Percentiles rank a stretch among this genome's conserved stretches.
Conservation (phyloP, 2,888 invertebrate species). For the Saturnia pavonia region DNA sequence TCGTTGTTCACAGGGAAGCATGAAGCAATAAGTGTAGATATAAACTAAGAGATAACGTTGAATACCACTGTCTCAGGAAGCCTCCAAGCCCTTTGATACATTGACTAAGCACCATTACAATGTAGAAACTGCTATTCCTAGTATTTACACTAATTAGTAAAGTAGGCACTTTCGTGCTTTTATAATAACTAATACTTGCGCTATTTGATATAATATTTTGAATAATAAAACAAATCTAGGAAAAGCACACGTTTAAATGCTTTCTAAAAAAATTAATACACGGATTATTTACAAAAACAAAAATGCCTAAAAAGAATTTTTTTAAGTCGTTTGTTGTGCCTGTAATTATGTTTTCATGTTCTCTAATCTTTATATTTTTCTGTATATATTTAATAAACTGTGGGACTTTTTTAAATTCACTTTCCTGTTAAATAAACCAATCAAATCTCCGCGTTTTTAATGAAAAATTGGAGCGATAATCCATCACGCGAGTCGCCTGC, state of each 20-base stretch:
- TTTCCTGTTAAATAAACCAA: no score
- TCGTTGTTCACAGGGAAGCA: constrained; percentile 16
- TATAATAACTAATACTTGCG: neutral
- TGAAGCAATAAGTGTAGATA: constrained; percentile 66
- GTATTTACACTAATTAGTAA: constrained; percentile 16
- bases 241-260: neutral
- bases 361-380: no score
- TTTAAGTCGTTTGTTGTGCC: no score
- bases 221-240: neutral
- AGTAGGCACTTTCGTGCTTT: neutral
- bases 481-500: no score
- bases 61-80: constrained; percentile 69
- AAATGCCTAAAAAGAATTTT: no score
- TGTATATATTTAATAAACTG: no score
- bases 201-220: neutral
- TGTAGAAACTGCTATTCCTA: constrained; percentile 17
- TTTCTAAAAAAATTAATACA: neutral
- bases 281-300: no score
- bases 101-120: constrained; percentile 27
- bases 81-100: constrained; percentile 53
- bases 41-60: constrained; percentile 70
- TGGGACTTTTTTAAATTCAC: no score
- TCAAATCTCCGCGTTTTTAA: no score
- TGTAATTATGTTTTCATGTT: no score
- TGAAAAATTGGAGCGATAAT: no score